A percentile compares a stretch with the other conserved stretches of the same genome.
phyloP scores from a whole-genome alignment of 2,797 vertebrate species.

The Lates japonicus region DNA sequence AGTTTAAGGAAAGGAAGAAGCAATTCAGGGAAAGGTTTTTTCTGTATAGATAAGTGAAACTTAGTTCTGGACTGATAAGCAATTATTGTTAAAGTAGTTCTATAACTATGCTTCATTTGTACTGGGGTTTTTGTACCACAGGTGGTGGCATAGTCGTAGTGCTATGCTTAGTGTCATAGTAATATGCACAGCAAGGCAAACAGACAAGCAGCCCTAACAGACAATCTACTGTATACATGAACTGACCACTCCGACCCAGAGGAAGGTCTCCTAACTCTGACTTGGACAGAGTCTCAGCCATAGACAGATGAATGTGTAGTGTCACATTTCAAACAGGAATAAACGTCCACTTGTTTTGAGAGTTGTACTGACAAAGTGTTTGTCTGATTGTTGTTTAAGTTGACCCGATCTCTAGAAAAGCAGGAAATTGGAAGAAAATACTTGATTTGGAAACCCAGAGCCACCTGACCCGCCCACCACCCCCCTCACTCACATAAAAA shows the following conservation, averaged over 20 bases:
- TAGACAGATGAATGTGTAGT: constrained; percentile 73
- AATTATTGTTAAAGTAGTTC: constrained; percentile 33
- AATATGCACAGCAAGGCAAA: constrained; percentile 39
- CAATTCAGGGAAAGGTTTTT: constrained; percentile 54
- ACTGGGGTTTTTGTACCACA: constrained; percentile 35
- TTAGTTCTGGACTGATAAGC: constrained; percentile 33
- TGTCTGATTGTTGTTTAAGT: constrained; percentile 48
- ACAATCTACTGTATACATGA: constrained; percentile 69
- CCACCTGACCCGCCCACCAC: constrained; percentile 10
- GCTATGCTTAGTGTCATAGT: constrained; percentile 22
- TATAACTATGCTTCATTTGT: constrained; percentile 36
- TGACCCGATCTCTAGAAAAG: constrained; percentile 15
- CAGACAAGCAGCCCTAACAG: constrained; percentile 54
- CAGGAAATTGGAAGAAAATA: constrained; percentile 28
- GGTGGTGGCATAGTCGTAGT: constrained; percentile 12
- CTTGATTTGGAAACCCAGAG: constrained; percentile 38
- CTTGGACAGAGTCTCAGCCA: constrained; percentile 66
- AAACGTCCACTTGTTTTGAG: constrained; percentile 33
- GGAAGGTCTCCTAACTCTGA: constrained; percentile 57
- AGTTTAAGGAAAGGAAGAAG: constrained; percentile 29
- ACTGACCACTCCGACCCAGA: constrained; percentile 34
- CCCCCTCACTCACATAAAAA: constrained; percentile 36
- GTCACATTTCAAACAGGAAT: constrained; percentile 50
- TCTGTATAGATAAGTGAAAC: constrained; percentile 38
- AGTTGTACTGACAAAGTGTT: constrained; percentile 39